Conservation (phyloP, 92 coral and sea anemone species). For the Palythoa grandiflora region DNA sequence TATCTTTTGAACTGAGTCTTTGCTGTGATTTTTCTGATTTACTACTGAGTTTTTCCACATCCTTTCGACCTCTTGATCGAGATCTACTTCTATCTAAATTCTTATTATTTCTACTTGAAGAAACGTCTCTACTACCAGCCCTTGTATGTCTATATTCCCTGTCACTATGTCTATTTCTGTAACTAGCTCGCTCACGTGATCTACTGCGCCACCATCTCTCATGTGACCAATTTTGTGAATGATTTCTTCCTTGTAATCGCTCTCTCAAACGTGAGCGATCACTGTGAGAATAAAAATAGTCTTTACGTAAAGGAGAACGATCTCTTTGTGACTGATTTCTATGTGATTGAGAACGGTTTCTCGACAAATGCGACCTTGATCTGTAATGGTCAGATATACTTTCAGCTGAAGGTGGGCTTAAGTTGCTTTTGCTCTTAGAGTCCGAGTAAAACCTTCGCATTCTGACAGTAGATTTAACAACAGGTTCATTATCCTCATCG, state of each 20-base stretch:
- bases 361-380: constrained; percentile 46
- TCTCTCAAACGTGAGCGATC: constrained; percentile 25
- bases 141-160: constrained; percentile 41
- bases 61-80: constrained; percentile 30
- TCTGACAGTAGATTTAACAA: constrained; percentile 71
- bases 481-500: constrained; percentile 69
- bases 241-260: constrained; percentile 29
- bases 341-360: constrained; percentile 18
- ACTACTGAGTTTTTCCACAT: neutral
- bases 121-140: constrained; percentile 56
- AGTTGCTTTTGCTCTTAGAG: constrained; percentile 9
- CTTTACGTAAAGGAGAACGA: constrained; percentile 41
- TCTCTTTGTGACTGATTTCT: constrained; percentile 24
- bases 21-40: constrained; percentile 14
- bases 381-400: constrained; percentile 2
- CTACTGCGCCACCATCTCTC: constrained; percentile 44
- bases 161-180: constrained; percentile 56
- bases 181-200: constrained; percentile 38
- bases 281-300: constrained; percentile 1
- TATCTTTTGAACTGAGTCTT: neutral
- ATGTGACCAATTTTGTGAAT: constrained; percentile 44
- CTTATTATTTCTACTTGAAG: constrained; percentile 8
- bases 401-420: constrained; percentile 11
- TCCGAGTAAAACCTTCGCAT: constrained; percentile 52
- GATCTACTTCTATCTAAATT: constrained; percentile 22